phyloP scores from a whole-genome alignment of 2,113 vertebrate genomes.

The Tragelaphus buxtoni region DNA sequence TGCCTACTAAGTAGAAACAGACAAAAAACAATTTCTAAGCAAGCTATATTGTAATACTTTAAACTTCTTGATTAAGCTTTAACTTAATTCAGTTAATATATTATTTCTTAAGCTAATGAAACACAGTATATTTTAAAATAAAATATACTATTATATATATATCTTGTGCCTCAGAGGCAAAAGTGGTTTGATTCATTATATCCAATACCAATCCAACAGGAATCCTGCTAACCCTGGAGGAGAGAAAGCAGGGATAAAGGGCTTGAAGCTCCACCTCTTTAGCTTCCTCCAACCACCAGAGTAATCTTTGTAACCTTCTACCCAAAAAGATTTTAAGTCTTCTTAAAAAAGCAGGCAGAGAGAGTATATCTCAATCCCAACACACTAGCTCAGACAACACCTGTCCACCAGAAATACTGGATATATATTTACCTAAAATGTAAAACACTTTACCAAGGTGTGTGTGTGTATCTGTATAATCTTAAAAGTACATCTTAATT shows the following conservation, averaged over 20 bases:
- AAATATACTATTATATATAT: background rate
- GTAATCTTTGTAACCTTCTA: background rate
- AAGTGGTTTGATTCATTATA: background rate
- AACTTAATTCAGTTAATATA: background rate
- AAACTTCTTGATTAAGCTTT: background rate
- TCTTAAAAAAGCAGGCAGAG: background rate
- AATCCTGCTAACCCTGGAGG: background rate
- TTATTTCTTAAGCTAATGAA: conserved; percentile 22
- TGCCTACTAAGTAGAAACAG: background rate
- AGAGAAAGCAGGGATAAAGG: background rate
- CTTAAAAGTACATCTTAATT: background rate
- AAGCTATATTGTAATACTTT: background rate
- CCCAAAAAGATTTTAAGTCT: background rate
- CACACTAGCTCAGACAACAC: background rate
- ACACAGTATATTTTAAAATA: background rate
- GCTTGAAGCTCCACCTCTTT: background rate
- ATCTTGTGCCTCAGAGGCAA: background rate
- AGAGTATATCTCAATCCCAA: background rate
- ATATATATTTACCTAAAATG: background rate
- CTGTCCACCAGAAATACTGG: background rate
- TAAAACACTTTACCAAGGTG: background rate
- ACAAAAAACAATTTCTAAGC: background rate
- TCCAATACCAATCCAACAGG: background rate
- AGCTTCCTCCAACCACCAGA: background rate
- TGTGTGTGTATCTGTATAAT: background rate